Percentiles rank a stretch among this genome's conserved stretches.
Evolutionary conservation across 1,140 invertebrate genomes (phyloP).

Genomic region (Battus philenor): DNA sequence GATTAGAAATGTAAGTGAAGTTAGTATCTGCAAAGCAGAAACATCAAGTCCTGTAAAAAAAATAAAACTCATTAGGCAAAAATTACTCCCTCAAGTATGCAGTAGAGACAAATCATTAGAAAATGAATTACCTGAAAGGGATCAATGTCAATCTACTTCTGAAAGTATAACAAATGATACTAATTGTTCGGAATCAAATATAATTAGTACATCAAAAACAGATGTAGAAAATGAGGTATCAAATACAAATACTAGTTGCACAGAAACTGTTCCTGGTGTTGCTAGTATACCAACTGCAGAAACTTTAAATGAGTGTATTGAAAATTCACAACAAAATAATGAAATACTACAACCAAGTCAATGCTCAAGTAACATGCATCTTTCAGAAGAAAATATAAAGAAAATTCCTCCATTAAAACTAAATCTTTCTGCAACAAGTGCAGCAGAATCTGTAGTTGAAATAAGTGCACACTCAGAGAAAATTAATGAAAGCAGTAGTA

Average conservation of each 20-base stretch:
- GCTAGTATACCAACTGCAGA: constrained; percentile 11
- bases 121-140: constrained; percentile 26
- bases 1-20: constrained; percentile 64
- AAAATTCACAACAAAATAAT: constrained; percentile 14
- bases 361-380: constrained; percentile 9
- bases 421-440: constrained; percentile 17
- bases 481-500: constrained; percentile 19
- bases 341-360: constrained; percentile 13
- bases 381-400: constrained; percentile 15
- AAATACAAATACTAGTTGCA: background rate
- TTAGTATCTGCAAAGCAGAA: constrained; percentile 70
- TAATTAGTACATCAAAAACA: constrained; percentile 19
- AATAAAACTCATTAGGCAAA: constrained; percentile 68
- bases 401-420: constrained; percentile 22
- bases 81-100: constrained; percentile 35
- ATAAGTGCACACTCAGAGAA: constrained; percentile 22
- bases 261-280: background rate
- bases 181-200: constrained; percentile 13
- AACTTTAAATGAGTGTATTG: constrained; percentile 9
- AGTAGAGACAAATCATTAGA: constrained; percentile 24
- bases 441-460: constrained; percentile 6
- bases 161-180: constrained; percentile 24
- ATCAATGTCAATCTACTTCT: constrained; percentile 61
- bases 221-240: constrained; percentile 3
- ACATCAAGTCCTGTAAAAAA: constrained; percentile 63